Evolutionary conservation across 2,113 vertebrate species (phyloP), one percentile per base, ranked within the genome.

Genomic region (Notiomystis cincta): DNA sequence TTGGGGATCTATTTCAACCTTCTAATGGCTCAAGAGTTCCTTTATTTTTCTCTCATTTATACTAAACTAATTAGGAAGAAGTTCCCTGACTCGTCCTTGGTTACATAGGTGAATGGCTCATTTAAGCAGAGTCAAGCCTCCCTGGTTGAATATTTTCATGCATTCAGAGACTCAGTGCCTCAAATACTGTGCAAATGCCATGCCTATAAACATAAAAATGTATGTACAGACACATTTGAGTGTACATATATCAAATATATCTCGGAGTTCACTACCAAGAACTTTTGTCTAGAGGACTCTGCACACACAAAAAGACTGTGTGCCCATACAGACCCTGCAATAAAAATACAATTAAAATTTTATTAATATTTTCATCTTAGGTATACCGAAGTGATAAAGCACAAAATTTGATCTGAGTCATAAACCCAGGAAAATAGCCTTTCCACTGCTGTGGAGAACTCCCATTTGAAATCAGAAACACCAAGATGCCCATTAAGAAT

Each of bases 311-410:
- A 91, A 91, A 71, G 11, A 23, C 24, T 61, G 62, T 65, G 44
- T 82, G 37, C 25, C 45, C 23, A 51, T 61, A 57, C 20, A 82
- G n/a, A 30, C 33, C 81, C 11, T 75, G 64, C 23, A 95, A 91
- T 92, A 85, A 92, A 85, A 97, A 95, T 69, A 21, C 57, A 93
- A 96, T 96, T 92, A 94, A 92, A 87, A 91, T 96, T 76, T 91
- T 65, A 96, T 94, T 10, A 93, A 94, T 93, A 89, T 91, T 90
- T 96, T 94, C 81, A 66, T 94, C 61, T 91, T 87, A 94, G 73
- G 73, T 91, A 91, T 85, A 90, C 72, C 61, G 53, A 91, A 79
- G 38, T 87, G 57, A 94, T 93, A 92, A 96, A 91, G 54, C 42
- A 82, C 42, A 69, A 86, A 92, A 85, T 93, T 93, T 87, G 70